Base-by-base conservation (phyloP, 2,888 invertebrate genomes). In the Lysandra coridon region DNA sequence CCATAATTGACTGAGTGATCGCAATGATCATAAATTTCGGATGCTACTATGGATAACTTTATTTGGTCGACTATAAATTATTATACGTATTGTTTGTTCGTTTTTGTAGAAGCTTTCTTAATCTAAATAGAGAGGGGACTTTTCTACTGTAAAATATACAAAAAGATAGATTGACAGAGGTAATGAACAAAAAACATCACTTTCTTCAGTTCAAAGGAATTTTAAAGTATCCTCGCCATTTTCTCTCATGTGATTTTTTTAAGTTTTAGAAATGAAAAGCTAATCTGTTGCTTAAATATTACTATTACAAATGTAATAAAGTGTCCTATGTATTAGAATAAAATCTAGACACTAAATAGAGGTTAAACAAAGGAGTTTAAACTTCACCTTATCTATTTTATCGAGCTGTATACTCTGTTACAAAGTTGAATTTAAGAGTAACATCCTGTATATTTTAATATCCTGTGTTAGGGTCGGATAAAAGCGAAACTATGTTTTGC, bases 1-100 rank as follows among this genome's bases (percentile, higher is more conserved):
- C 79, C 62, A 80, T 83, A 82, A 83, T 83, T 84, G 83, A 81
- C 78, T 82, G 80, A 81, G 82, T 79, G 80, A 79, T 80, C 80
- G 80, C 79, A 77, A 79, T 79, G 74, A 78, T 81, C 78, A 80
- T 81, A 81, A 80, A 81, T 76, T 76, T 76, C 57, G 76, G 76
- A n/a, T n/a, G 12, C 57, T 33, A 57, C 57, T 14, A 57, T 30
- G 6, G 57, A 76, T 76, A 14, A 33, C 53, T 57, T 33, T 33
- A 10, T 30, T 64, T 64, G 30, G 30, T 12, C 10, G 12, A 2
- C 49, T 49, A 49, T 10, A 49, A 49, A 62, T 62, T 62, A 23
- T 23, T 62, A 23, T 23, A 60, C 57, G 57, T n/a, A 60, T n/a
- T 60, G 1, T 49, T 49, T 10, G 12, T 44, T 44, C 7, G 7